Conservation (phyloP, 2,888 invertebrate genomes). For the Scrobipalpa costella region DNA sequence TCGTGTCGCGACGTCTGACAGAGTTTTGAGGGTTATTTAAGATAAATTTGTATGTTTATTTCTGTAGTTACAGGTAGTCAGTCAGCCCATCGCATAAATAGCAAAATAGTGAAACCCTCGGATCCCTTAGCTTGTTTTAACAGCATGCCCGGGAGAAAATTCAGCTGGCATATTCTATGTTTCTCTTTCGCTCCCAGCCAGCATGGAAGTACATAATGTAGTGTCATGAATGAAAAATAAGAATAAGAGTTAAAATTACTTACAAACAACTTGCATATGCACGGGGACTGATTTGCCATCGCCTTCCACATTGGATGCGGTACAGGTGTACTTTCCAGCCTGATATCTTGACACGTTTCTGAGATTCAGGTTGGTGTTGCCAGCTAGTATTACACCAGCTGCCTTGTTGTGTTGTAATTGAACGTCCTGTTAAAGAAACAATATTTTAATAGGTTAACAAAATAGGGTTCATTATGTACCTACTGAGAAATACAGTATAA, state of each 20-base stretch:
- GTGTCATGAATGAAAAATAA: no score
- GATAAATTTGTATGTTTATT: no score
- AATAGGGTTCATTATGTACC: neutral
- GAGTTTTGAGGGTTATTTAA: no score
- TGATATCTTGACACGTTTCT: constrained; percentile 90
- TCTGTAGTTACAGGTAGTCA: no score
- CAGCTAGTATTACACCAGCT: constrained; percentile 91
- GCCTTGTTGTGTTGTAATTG: constrained; percentile 91
- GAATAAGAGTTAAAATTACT: constrained; percentile 75
- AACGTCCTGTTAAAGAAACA: constrained; percentile 82
- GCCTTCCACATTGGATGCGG: constrained; percentile 95
- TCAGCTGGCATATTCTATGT: no score
- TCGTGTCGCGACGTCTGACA: no score
- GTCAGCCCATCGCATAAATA: no score
- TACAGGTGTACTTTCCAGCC: constrained; percentile 93
- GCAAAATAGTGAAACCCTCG: no score
- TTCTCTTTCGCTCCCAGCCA: no score
- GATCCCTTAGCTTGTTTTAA: no score
- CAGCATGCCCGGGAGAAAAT: no score
- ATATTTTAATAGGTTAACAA: neutral
- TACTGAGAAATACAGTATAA: neutral
- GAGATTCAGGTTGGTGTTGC: constrained; percentile 87
- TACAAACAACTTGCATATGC: constrained; percentile 94
- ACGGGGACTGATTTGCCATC: constrained; percentile 92
- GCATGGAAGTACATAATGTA: no score